Evolutionary conservation across 1,140 invertebrate genomes (phyloP).

Genomic region (Argopecten irradians): DNA sequence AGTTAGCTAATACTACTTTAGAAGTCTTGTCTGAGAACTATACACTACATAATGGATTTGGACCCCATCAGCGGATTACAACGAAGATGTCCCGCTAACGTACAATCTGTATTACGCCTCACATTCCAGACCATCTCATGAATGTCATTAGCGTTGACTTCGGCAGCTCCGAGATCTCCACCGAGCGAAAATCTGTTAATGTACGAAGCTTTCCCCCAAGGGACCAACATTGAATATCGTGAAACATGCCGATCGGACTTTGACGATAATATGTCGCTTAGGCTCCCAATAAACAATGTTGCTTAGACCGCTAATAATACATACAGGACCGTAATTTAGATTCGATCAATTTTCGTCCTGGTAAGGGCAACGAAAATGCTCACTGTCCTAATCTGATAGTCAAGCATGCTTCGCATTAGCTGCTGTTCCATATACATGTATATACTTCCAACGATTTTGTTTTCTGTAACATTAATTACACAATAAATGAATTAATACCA

Average conservation of each 20-base stretch:
- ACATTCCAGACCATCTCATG: conserved; percentile 1
- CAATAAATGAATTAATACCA: no score
- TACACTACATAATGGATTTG: conserved; percentile 3
- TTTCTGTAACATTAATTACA: no score
- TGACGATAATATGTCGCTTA: conserved; percentile 1
- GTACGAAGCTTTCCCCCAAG: neutral
- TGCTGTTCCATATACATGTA: no score
- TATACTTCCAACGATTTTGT: no score
- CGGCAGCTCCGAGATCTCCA: neutral
- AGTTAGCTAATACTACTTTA: conserved; percentile 4
- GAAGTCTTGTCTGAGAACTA: neutral
- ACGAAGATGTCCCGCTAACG: neutral
- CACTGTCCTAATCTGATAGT: neutral
- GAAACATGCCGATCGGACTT: conserved; percentile 7
- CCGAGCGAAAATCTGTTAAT: neutral
- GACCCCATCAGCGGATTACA: conserved; percentile 20
- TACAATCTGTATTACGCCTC: neutral
- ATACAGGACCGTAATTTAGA: neutral
- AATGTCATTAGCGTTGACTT: neutral
- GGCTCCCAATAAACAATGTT: neutral
- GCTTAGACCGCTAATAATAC: neutral
- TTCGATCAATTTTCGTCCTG: neutral
- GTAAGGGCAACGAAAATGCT: neutral
- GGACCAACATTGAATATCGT: neutral
- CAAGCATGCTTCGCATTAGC: neutral